Percentiles rank a stretch among this genome's conserved stretches.
Conservation (phyloP, 2,113 vertebrate species). For the Pao palembangensis region DNA sequence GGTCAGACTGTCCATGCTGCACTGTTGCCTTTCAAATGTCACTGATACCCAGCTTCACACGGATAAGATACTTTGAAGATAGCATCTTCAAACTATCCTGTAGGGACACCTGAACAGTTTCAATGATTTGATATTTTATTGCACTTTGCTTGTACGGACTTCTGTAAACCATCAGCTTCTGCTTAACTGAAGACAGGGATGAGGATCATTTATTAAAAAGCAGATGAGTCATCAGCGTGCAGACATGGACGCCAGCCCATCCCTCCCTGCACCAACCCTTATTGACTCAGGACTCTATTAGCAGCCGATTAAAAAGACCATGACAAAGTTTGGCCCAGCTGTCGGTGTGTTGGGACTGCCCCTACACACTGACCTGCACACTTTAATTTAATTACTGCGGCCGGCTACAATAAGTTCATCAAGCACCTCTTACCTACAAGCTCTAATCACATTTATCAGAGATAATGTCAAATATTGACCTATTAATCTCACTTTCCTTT, state of each 20-base stretch:
- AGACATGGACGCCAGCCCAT: background rate
- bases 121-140: too few species aligned
- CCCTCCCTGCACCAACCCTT: slow-evolving; percentile 20
- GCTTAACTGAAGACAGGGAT: too few species aligned
- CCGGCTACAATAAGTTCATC: slow-evolving; percentile 63
- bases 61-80: too few species aligned
- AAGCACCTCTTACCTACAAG: slow-evolving; percentile 41
- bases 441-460: slow-evolving; percentile 60
- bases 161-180: too few species aligned
- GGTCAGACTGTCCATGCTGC: slow-evolving; percentile 69
- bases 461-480: background rate
- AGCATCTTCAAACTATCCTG: background rate
- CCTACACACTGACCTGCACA: slow-evolving; percentile 30
- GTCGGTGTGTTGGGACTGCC: slow-evolving; percentile 45
- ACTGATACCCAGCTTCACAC: slow-evolving; percentile 42
- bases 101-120: too few species aligned
- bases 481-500: too few species aligned
- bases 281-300: slow-evolving; percentile 72
- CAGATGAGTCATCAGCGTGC: too few species aligned
- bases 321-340: slow-evolving; percentile 40
- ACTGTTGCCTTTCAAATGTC: slow-evolving; percentile 65
- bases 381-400: slow-evolving; percentile 60
- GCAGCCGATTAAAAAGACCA: slow-evolving; percentile 56
- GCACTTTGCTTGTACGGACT: too few species aligned
- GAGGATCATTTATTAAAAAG: too few species aligned